Base-by-base conservation (phyloP, 2,888 invertebrate genomes). In the Leptopilina myrica region DNA sequence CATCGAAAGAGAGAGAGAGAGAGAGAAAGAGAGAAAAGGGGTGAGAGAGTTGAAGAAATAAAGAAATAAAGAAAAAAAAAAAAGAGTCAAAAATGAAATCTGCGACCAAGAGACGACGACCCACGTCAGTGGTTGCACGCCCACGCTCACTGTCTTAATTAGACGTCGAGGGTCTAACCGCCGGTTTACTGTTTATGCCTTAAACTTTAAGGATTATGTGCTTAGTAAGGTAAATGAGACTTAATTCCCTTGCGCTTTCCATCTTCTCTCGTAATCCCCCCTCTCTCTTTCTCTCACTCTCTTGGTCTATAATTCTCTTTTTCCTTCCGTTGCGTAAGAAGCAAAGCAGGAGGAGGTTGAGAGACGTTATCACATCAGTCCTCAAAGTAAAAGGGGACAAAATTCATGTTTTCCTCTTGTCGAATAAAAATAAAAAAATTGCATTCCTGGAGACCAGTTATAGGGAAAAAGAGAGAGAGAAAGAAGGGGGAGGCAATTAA, bases 121-220 rank as follows among this genome's bases (percentile, higher is more conserved):
- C 76, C 82, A 83, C 82, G 84, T 85, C 40, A 62, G n/a, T 59
- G 49, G 66, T 86, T 82, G 82, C 82, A 86, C 87, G 85, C 86
- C 87, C 85, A 87, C 87, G 87, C 83, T 84, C 82, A 78, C 81
- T 82, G 84, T 86, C 86, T 85, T 86, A 87, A 86, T 69, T 69
- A 69, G 69, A 69, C 53, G 49, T 69, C 49, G 69, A 53, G 69
- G 49, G 69, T 69, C 49, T 20, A 49, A 69, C 69, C 53, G 26
- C 14, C 53, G 26, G 69, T 69, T 69, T 69, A 69, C 69, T 49
- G 69, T 69, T 49, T 69, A 53, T 49, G 67, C 46, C 67, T 67
- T 67, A 67, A 67, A 46, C 67, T 67, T 49, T 46, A 49, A 67
- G 46, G 67, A 67, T 67, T 67, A 67, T 67, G 46, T 49, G 53